phyloP scores from a whole-genome alignment of 2,888 invertebrate genomes.

The Lamellibrachia satsuma region DNA sequence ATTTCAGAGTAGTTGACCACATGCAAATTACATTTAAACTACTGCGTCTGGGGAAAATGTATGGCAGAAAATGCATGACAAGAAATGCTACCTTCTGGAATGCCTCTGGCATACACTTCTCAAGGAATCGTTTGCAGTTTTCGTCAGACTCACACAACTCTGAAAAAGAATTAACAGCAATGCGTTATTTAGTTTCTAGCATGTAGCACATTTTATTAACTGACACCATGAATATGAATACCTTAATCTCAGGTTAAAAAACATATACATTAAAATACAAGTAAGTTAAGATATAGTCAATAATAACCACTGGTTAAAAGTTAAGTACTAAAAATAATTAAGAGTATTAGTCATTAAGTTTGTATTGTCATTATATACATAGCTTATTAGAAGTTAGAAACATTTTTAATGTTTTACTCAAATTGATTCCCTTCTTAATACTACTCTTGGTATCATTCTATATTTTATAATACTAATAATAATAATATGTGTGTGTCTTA shows the following conservation, averaged over 20 bases:
- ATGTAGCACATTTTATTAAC: background rate
- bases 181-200: background rate
- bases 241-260: background rate
- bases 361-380: too few relatives aligned
- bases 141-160: slow-evolving; percentile 66
- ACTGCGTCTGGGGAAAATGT: background rate
- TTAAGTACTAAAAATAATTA: too few relatives aligned
- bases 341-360: too few relatives aligned
- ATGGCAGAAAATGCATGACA: background rate
- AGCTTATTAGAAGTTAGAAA: too few relatives aligned
- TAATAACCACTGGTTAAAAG: too few relatives aligned
- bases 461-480: too few relatives aligned
- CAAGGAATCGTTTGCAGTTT: slow-evolving; percentile 66
- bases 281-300: too few relatives aligned
- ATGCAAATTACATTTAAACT: background rate
- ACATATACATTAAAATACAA: background rate
- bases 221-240: too few relatives aligned
- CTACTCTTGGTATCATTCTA: too few relatives aligned
- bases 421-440: too few relatives aligned
- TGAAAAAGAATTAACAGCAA: slow-evolving; percentile 41
- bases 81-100: slow-evolving; percentile 64
- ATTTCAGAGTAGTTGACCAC: background rate
- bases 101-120: slow-evolving; percentile 67
- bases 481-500: too few relatives aligned
- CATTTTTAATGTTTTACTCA: too few relatives aligned